Conservation (phyloP, 2,888 invertebrate genomes). For the Meloe dianella region DNA sequence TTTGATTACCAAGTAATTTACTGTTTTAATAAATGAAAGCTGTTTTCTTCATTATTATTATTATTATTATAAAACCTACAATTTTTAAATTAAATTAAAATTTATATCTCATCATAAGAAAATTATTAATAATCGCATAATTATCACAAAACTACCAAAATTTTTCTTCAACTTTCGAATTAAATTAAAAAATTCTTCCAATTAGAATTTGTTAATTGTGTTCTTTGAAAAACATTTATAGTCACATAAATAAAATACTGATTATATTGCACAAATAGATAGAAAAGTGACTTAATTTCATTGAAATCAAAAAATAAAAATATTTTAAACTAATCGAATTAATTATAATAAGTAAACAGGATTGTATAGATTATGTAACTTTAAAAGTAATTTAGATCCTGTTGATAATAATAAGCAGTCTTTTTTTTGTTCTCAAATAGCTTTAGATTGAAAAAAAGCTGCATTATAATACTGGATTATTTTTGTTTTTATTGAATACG, state of each 20-base stretch:
- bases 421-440: background rate
- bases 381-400: background rate
- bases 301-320: background rate
- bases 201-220: background rate
- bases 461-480: constrained; percentile 1
- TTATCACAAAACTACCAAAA: background rate
- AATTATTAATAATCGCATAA: background rate
- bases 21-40: background rate
- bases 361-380: background rate
- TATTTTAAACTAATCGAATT: background rate
- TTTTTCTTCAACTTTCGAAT: background rate
- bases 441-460: background rate
- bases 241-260: background rate
- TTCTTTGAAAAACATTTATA: background rate
- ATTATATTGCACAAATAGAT: constrained; percentile 4
- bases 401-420: constrained; percentile 1
- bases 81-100: background rate
- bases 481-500: background rate
- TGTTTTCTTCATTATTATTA: background rate
- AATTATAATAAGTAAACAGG: background rate
- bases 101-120: background rate
- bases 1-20: background rate
- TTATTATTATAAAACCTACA: background rate
- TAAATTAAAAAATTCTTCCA: no score
- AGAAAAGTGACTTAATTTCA: background rate